A percentile compares a stretch with the other conserved stretches of the same genome.
These are phyloP conservation scores for Mobula hypostoma DNA, from an alignment of 2,113 vertebrate species.

Conservation along the genomic window DNA sequence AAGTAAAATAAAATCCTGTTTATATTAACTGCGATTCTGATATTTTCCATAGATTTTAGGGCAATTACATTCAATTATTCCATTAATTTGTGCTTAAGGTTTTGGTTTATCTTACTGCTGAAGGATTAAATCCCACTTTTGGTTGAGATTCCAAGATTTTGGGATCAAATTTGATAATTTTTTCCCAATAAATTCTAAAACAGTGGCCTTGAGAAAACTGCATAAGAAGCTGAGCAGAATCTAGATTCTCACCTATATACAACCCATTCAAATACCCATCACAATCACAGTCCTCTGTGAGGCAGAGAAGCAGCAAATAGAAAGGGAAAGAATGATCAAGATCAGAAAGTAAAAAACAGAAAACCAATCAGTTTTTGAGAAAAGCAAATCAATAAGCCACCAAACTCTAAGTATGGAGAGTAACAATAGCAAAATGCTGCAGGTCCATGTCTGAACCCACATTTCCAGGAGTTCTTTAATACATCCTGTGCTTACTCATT, in stretches of 20 bases:
- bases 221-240: slow-evolving; percentile 37
- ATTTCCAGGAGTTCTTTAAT: not conserved
- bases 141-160: not conserved
- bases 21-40: not conserved
- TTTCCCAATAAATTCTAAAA: not conserved
- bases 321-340: not conserved
- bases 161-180: not conserved
- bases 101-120: not conserved
- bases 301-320: slow-evolving; percentile 40
- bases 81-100: not conserved
- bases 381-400: not conserved
- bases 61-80: not conserved
- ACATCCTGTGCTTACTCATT: not conserved
- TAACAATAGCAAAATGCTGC: not conserved
- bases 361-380: slow-evolving; percentile 12
- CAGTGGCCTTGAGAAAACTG: not conserved
- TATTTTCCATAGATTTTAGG: not conserved
- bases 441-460: not conserved
- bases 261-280: slow-evolving; percentile 75
- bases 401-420: not conserved
- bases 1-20: not conserved
- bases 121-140: not conserved
- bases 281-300: slow-evolving; percentile 80
- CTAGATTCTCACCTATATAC: slow-evolving; percentile 74
- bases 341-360: not conserved